Evolutionary conservation across 1,140 invertebrate genomes (phyloP).

Genomic region (Drosophila guanche): DNA sequence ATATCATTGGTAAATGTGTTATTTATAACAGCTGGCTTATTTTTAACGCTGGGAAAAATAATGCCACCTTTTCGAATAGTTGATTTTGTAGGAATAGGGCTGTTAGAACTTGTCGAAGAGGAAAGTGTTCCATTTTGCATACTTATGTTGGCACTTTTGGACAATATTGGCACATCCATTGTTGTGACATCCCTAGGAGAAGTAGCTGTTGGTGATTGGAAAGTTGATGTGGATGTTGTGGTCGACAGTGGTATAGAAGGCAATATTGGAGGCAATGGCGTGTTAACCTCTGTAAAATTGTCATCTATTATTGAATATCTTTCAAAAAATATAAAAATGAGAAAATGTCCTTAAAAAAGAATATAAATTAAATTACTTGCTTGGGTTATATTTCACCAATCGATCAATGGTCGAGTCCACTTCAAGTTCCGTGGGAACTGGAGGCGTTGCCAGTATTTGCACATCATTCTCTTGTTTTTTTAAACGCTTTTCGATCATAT

Average conservation of each 20-base stretch:
- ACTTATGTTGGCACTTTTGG: constrained; percentile 11
- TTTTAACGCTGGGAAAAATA: constrained; percentile 95
- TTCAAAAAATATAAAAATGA: constrained; percentile 7
- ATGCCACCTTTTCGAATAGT: constrained; percentile 88
- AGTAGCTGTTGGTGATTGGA: constrained; percentile 56
- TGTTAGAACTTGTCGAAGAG: constrained; percentile 31
- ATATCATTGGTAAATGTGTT: constrained; percentile 91
- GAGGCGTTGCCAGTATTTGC: constrained; percentile 86
- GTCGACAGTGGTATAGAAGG: constrained; percentile 20
- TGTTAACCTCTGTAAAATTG: constrained; percentile 72
- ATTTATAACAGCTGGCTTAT: constrained; percentile 92
- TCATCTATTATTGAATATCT: constrained; percentile 76
- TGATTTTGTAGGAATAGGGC: constrained; percentile 58
- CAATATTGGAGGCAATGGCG: constrained; percentile 61
- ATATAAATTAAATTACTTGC: constrained; percentile 84
- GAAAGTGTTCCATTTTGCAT: constrained; percentile 30
- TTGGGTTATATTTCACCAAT: constrained; percentile 90
- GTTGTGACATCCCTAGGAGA: constrained; percentile 55
- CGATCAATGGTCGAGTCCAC: constrained; percentile 91
- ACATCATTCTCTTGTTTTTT: constrained; percentile 92
- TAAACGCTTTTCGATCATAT: constrained; percentile 91
- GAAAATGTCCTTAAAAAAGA: constrained; percentile 1
- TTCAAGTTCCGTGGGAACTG: constrained; percentile 88
- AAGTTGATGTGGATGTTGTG: constrained; percentile 32
- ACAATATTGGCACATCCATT: constrained; percentile 19